Base-by-base conservation (phyloP, 1,140 invertebrate genomes). In the Cydia pomonella region DNA sequence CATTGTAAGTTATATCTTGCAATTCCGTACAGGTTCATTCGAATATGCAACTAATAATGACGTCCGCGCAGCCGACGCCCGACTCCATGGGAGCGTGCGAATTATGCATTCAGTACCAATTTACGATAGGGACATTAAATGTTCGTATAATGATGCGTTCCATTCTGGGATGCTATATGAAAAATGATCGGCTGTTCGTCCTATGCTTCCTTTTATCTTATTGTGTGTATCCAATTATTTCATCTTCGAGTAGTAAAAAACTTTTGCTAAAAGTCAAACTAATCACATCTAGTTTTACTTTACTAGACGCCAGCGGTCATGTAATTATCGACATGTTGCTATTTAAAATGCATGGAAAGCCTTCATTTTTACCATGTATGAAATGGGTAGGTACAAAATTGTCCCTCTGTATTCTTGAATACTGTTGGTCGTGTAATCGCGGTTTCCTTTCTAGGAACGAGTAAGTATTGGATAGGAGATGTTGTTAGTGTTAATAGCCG, bases 401-500 rank as follows among this genome's bases (percentile, higher is more conserved):
- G 9, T 59, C 21, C 21, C 53, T 59, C 21, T 23, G 7, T 59
- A 12, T 23, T 50, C 18, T 59, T 59, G 53, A 59, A 59, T 59
- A 59, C 12, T 18, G n/a, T 18, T 23, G 10, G 53, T 23, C 53
- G 9, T 59, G 9, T 59, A 23, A 59, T 21, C 53, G 18, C 10
- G 53, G 53, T 59, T 59, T 59, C 53, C 53, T 59, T 59, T 59
- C 53, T 59, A 23, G 53, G 53, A 59, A 59, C 21, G 7, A 21
- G 7, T 59, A 59, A 66, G 64, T 69, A 69, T 33, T 29, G 64
- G 64, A 69, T 69, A 16, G 29, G 29, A 38, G 64, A 38, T 44
- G 77, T 82, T 76, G 74, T 79, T 80, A 80, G 72, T 73, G 76
- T 71, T 83, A 83, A 81, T 80, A 75, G 76, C 75, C 73, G 71